Conservation (phyloP, 2,797 vertebrate species). For the Micropoecilia bifurca region DNA sequence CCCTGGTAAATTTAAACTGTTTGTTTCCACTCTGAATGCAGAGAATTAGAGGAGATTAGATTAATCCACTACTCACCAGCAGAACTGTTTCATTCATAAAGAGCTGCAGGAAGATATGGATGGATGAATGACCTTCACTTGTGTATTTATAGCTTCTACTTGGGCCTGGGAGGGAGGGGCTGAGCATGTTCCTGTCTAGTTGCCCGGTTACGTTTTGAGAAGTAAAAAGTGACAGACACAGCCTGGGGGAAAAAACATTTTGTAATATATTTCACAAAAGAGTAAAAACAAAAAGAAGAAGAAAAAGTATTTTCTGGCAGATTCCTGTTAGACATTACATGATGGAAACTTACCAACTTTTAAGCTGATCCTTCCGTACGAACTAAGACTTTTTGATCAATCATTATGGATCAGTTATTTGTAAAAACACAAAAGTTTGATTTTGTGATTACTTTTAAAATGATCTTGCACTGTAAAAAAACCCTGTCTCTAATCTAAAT, state of each 20-base stretch:
- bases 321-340: neutral
- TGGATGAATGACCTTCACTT: neutral
- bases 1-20: neutral
- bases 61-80: conserved; percentile 25
- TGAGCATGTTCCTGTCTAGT: conserved; percentile 1
- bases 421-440: neutral
- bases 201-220: neutral
- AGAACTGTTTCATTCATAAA: neutral
- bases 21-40: neutral
- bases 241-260: neutral
- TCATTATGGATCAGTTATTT: neutral
- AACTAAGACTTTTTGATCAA: neutral
- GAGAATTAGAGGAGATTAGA: conserved; percentile 4
- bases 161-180: neutral
- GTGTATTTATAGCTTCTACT: conserved; percentile 12
- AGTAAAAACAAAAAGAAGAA: neutral
- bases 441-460: neutral
- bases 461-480: no score
- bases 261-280: conserved; percentile 4
- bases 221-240: neutral
- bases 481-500: no score
- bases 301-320: neutral
- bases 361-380: neutral
- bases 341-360: neutral
- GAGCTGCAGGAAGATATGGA: neutral